Conservation (phyloP, 2,797 vertebrate species). For the Nothura maculosa region DNA sequence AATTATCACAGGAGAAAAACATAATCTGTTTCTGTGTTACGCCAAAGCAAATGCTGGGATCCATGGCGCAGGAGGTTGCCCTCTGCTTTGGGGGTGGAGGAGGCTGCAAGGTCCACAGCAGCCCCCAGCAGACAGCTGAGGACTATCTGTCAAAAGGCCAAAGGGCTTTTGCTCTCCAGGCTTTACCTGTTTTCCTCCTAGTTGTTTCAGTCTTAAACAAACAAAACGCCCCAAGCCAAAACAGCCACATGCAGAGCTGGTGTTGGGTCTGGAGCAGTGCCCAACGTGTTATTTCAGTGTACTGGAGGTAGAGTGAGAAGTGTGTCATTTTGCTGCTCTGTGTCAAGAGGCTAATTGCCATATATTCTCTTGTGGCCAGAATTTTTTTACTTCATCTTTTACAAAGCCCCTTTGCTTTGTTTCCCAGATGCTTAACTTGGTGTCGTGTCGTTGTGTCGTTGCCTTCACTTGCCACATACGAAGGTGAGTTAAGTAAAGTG, state of each 20-base stretch:
- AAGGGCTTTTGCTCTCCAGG: no score
- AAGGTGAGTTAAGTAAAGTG: background rate
- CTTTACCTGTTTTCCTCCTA: no score
- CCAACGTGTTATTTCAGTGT: background rate
- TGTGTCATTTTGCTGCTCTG: background rate
- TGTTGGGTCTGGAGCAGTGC: background rate
- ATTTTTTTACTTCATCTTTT: no score
- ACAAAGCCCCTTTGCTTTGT: background rate
- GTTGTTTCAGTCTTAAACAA: background rate
- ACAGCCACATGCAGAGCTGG: background rate
- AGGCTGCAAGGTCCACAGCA: no score
- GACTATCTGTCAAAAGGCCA: no score
- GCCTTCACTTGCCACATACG: accelerated
- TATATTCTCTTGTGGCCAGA: background rate
- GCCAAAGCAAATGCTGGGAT: no score
- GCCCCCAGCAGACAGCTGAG: no score
- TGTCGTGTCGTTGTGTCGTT: background rate
- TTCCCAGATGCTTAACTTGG: background rate
- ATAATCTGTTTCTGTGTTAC: no score
- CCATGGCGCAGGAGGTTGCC: no score
- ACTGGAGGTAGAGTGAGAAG: background rate
- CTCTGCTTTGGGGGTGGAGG: no score
- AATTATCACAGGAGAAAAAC: no score
- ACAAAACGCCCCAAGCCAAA: background rate
- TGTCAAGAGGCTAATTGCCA: background rate